phyloP scores from a whole-genome alignment of 2,113 vertebrate species.

The Guaruba guarouba region DNA sequence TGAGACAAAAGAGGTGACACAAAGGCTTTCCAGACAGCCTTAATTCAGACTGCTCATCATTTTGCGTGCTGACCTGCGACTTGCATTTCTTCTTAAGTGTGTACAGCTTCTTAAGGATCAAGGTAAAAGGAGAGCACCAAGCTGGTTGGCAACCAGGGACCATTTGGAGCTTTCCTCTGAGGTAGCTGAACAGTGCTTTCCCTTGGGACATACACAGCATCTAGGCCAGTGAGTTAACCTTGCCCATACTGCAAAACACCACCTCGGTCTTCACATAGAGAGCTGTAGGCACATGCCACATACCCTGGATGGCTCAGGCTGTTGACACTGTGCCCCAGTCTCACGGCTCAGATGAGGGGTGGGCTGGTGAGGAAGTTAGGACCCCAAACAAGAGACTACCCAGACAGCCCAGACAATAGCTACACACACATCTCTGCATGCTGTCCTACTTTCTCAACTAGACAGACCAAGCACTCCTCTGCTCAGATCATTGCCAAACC shows the following conservation, averaged over 20 bases:
- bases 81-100: not conserved
- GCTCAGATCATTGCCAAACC: not conserved
- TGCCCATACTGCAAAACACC: accelerated
- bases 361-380: not conserved
- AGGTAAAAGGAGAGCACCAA: not conserved
- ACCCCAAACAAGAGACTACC: not conserved
- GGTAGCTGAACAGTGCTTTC: not conserved
- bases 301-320: accelerated
- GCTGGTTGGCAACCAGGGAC: not conserved
- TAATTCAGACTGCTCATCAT: not conserved
- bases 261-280: accelerated
- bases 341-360: not conserved
- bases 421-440: accelerated
- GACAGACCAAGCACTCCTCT: not conserved
- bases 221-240: not conserved
- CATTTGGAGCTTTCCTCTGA: not conserved
- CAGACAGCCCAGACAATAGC: not conserved
- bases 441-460: not conserved
- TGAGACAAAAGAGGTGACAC: not conserved
- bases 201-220: not conserved
- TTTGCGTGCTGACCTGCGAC: not conserved
- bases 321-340: not conserved
- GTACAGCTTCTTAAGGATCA: not conserved
- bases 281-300: accelerated
- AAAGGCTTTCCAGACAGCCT: not conserved